Percentiles rank a stretch among this genome's conserved stretches.
Evolutionary conservation across 2,797 vertebrate genomes (phyloP).

Genomic region (Coranthus polyacanthus): DNA sequence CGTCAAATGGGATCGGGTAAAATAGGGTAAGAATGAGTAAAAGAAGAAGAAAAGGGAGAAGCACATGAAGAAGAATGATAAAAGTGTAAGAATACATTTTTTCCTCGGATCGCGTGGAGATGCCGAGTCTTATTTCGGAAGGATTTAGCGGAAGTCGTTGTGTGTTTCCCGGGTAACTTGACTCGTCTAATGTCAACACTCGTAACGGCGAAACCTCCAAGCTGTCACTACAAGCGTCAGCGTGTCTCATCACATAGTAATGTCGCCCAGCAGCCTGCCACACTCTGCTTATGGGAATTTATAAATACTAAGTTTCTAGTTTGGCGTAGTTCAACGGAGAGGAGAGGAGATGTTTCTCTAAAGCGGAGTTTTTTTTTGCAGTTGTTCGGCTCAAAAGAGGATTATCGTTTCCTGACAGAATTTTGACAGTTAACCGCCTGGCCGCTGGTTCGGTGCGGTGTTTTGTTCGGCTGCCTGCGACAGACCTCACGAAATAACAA

Average conservation of each 20-base stretch:
- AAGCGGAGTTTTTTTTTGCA: neutral
- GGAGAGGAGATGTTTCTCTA: neutral
- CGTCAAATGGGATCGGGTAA: constrained; percentile 25
- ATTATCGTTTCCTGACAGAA: constrained; percentile 27
- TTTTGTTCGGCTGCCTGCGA: constrained; percentile 34
- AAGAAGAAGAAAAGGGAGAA: neutral
- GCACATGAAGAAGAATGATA: too few species aligned
- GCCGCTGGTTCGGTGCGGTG: constrained; percentile 8
- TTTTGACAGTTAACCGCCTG: constrained; percentile 26
- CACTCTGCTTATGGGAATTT: neutral
- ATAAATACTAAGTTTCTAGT: neutral
- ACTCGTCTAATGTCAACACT: neutral
- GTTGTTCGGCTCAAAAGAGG: constrained; percentile 1
- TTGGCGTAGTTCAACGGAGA: neutral
- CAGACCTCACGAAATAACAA: constrained; percentile 14
- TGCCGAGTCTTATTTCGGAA: too few species aligned
- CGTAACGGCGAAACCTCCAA: neutral
- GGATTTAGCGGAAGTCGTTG: constrained; percentile 20
- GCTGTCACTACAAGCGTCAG: constrained; percentile 29
- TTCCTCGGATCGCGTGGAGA: too few species aligned
- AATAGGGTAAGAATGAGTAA: constrained; percentile 7
- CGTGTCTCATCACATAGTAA: neutral
- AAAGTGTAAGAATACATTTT: too few species aligned
- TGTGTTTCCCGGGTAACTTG: constrained; percentile 9
- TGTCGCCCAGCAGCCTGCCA: neutral